Evolutionary conservation across 1,140 invertebrate species (phyloP).

Genomic region (Sitobion miscanthi): DNA sequence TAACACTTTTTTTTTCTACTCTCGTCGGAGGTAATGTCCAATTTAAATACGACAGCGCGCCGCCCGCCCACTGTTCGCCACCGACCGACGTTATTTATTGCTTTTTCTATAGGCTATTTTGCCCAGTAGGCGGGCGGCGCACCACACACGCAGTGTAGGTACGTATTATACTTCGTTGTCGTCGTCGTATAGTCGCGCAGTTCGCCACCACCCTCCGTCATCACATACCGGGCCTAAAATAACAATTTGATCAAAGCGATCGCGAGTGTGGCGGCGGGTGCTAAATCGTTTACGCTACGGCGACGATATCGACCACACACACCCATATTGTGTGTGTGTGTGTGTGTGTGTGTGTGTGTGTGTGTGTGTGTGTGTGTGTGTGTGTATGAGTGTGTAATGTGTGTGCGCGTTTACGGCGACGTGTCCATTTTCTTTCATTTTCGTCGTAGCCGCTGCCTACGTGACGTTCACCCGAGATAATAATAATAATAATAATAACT

Average conservation of each 20-base stretch:
- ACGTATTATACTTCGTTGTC: neutral
- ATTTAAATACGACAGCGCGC: slow-evolving; percentile 52
- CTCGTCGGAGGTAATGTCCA: slow-evolving; percentile 52
- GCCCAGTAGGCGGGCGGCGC: neutral
- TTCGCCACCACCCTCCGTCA: neutral
- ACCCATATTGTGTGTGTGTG: neutral
- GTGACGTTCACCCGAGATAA: slow-evolving; percentile 6
- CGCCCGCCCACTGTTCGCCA: neutral
- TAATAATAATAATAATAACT: neutral
- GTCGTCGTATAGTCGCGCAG: neutral
- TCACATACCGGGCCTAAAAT: slow-evolving; percentile 2
- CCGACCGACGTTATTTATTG: slow-evolving; percentile 47
- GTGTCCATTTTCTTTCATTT: slow-evolving; percentile 16
- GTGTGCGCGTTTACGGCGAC: neutral
- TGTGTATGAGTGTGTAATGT: neutral
- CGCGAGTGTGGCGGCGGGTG: neutral
- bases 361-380: too few species aligned
- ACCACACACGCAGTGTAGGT: neutral
- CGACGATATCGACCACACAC: slow-evolving; percentile 7
- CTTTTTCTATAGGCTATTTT: slow-evolving; percentile 47
- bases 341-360: neutral
- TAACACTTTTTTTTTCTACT: slow-evolving; percentile 27
- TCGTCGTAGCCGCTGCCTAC: neutral
- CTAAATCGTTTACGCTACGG: slow-evolving; percentile 45
- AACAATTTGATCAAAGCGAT: slow-evolving; percentile 46